Conservation (phyloP, 2,888 invertebrate genomes). For the Mystacides longicornis region DNA sequence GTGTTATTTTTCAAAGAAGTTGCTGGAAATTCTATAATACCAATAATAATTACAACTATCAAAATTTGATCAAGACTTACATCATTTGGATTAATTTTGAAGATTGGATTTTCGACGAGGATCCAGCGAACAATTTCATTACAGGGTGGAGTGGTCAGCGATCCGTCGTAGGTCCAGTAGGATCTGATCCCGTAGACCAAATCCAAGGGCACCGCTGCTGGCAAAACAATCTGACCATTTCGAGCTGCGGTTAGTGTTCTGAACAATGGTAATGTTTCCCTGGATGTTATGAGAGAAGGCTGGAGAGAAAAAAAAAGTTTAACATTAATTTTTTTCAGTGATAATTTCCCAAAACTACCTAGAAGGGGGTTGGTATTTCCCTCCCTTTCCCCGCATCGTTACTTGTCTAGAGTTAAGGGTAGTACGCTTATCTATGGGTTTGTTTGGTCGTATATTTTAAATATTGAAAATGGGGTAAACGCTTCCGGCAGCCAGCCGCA, state of each 20-base stretch:
- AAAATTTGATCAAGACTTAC: constrained; percentile 6
- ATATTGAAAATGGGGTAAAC: no score
- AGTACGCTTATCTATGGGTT: no score
- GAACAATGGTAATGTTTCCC: not conserved
- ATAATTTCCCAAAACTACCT: no score
- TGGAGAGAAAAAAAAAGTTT: not conserved
- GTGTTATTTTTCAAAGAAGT: no score
- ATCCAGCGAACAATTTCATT: constrained; percentile 54
- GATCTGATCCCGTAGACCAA: constrained; percentile 24
- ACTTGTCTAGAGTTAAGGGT: no score
- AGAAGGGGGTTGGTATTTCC: no score
- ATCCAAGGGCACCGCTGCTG: constrained; percentile 28
- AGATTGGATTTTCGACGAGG: constrained; percentile 28
- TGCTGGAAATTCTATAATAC: no score
- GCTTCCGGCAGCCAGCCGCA: no score
- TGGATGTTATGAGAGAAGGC: not conserved
- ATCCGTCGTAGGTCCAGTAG: constrained; percentile 52
- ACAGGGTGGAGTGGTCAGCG: constrained; percentile 51
- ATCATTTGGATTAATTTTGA: not conserved
- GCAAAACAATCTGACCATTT: not conserved
- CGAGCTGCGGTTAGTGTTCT: not conserved
- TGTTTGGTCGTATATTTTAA: no score
- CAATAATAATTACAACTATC: no score
- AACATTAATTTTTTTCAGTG: no score
- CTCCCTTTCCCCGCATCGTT: no score